Base-by-base conservation (phyloP, 2,888 invertebrate genomes). In the Lithodes maja region DNA sequence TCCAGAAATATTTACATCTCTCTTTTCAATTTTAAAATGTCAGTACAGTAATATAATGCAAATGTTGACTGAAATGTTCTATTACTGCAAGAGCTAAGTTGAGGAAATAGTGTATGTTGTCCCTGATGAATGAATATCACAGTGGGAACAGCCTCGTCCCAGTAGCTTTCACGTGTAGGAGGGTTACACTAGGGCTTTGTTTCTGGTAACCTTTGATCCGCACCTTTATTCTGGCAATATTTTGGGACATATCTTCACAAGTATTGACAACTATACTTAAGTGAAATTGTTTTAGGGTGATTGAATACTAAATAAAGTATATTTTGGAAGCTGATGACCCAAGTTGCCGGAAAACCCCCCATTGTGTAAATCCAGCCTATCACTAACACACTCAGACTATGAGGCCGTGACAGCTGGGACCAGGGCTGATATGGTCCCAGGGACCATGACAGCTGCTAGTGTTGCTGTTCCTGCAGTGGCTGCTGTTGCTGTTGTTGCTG, bases 401-500 rank as follows among this genome's bases (percentile, higher is more conserved):
- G 33, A 2, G 17, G 55, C 12, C 53, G 5, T 15, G 17, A 61
- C 52, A 80, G 79, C 69, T 78, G 80, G 2, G 17, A 17, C 12
- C 69, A 53, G 15, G 77, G 75, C 49, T 82, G 53, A 61, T 82
- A 50, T 77, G 54, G 85, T 54, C 78, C 71, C 61, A 74, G 55
- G 71, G 17, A 12, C 15, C 71, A 12, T n/a, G 71, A 71, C 15
- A 71, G 71, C 81, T 81, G 69, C 50, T 83, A 52, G 17, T 87
- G 83, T 9, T 87, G 87, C 52, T 87, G 78, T 3, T 80, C 68
- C 69, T 74, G 54, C 15, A 54, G 80, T 7, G 54, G 81, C 2
- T 79, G 80, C 54, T 53, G 80, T 55, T 74, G 84, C 55, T 80
- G 84, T 17, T 53, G 80, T 55, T 74, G 84, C 55, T 80, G 84